Percentiles rank a stretch among this genome's conserved stretches.
These are phyloP conservation scores for Mimachlamys varia DNA, from an alignment of 2,888 invertebrate species.

Conservation along the genomic window DNA sequence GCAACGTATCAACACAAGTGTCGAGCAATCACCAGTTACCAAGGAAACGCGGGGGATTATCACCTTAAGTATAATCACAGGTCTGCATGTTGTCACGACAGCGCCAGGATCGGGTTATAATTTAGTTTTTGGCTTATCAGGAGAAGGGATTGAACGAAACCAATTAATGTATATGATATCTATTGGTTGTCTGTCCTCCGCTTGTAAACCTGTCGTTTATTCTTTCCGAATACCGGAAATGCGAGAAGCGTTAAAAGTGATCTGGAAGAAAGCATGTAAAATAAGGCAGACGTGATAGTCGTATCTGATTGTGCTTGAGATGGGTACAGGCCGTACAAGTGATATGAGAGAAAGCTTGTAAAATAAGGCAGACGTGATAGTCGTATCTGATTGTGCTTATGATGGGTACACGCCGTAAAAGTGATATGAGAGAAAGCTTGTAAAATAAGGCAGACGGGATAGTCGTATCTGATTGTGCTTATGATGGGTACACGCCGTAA, in stretches of 20 bases:
- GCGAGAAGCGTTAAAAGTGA: neutral
- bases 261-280: neutral
- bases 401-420: too few species aligned
- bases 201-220: neutral
- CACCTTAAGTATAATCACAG: neutral
- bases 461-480: too few species aligned
- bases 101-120: neutral
- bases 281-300: too few species aligned
- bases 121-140: neutral
- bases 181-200: neutral
- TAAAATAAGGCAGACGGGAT: too few species aligned
- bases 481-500: too few species aligned
- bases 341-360: neutral
- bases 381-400: too few species aligned
- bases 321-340: too few species aligned
- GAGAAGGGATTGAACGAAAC: neutral
- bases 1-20: neutral
- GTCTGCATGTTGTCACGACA: neutral
- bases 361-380: too few species aligned
- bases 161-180: neutral
- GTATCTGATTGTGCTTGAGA: too few species aligned
- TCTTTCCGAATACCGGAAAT: constrained; percentile 14
- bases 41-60: neutral
- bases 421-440: neutral
- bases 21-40: neutral